phyloP scores from a whole-genome alignment of 2,888 invertebrate genomes.

The Archips xylosteana region DNA sequence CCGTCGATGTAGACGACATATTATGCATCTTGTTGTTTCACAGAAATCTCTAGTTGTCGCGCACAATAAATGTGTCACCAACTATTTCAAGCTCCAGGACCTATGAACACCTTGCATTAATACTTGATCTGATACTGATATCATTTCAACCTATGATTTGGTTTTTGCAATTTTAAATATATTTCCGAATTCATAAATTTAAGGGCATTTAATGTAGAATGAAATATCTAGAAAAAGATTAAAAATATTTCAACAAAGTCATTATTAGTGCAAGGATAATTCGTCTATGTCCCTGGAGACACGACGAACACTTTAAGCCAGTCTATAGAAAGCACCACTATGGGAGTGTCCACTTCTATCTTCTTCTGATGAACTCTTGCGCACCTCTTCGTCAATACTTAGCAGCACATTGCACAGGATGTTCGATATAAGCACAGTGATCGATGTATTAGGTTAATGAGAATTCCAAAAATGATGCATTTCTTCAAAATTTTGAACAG shows the following conservation, averaged over 20 bases:
- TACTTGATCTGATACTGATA: slow-evolving; percentile 11
- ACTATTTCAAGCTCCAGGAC: slow-evolving; percentile 27
- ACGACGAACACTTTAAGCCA: slow-evolving; percentile 61
- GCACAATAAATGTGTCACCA: slow-evolving; percentile 55
- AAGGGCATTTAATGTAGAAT: background rate
- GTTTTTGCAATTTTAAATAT: background rate
- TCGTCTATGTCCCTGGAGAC: slow-evolving; percentile 42
- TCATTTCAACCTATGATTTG: background rate
- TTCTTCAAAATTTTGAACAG: slow-evolving; percentile 41
- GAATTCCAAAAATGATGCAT: slow-evolving; percentile 65
- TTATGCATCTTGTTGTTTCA: slow-evolving; percentile 76
- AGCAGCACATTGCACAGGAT: slow-evolving; percentile 72
- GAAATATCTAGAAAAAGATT: background rate
- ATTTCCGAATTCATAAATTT: background rate
- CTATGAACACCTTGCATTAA: slow-evolving; percentile 38
- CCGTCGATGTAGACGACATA: slow-evolving; percentile 71
- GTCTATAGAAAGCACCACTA: slow-evolving; percentile 71
- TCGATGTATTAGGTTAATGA: slow-evolving; percentile 60
- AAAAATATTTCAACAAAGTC: background rate
- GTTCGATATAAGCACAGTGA: slow-evolving; percentile 62
- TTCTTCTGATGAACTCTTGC: slow-evolving; percentile 64
- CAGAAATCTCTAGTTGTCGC: slow-evolving; percentile 71
- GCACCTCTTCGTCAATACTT: slow-evolving; percentile 69
- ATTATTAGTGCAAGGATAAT: slow-evolving; percentile 35
- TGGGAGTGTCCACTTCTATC: slow-evolving; percentile 55